Base-by-base conservation (phyloP, 2,888 invertebrate genomes). In the Galerucella nymphaeae region DNA sequence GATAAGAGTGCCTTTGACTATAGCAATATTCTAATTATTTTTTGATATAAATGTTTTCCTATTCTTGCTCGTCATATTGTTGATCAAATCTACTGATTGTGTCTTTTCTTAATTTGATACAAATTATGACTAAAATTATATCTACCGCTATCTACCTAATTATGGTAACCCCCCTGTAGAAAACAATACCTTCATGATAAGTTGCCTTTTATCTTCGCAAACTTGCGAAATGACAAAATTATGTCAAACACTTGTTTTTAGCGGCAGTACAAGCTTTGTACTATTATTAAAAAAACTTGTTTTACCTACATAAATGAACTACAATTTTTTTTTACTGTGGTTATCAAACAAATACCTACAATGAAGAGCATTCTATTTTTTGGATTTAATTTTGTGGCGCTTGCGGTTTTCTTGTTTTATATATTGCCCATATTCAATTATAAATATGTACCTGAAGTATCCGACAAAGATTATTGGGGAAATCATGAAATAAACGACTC, bases 381-480 rank as follows among this genome's bases (percentile, higher is more conserved):
- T 53, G 18, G 10, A 18, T 16, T 53, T 9, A 16, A 16, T 53
- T 11, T n/a, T 53, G n/a, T 53, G 53, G 10, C 16, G 10, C 2
- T 53, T 9, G 53, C 18, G 2, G 9, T 16, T 10, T 9, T 18
- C 9, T 16, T 16, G 18, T 18, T 16, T 53, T 53, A 53, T 53
- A 53, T 53, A 18, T 53, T 53, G 10, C 53, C 16, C 1, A 53
- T 53, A 18, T 53, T 10, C 53, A 53, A 18, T 53, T 53, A 18
- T 59, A n/a, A 14, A 8, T 38, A 59, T 38, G n/a, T 59, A 55
- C 58, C 58, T 30, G 57, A 58, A 13, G 42, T 66, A n/a, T 10
- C 23, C 8, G 58, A 58, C 18, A 82, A 89, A 13, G 83, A 87
- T 23, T 90, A 90, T 84, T 92, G 92, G 92, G 91, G 91, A 0